These are phyloP conservation scores for Tamandua tetradactyla DNA, from an alignment of 2,797 vertebrate species.

Conservation along the genomic window DNA sequence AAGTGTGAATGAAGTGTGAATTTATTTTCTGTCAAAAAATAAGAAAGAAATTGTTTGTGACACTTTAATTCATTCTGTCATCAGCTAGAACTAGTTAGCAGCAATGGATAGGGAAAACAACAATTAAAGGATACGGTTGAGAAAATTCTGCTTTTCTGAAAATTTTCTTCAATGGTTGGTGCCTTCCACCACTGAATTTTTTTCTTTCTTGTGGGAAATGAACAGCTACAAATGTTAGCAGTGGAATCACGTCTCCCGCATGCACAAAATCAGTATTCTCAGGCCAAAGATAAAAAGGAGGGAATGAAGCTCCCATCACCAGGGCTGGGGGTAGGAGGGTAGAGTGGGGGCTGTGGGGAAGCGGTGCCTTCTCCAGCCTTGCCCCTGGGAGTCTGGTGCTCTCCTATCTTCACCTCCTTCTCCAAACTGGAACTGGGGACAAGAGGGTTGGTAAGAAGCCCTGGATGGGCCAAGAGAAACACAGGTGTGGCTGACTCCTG, in stretches of 20 bases:
- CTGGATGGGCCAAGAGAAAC: no score
- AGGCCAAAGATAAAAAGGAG: background rate
- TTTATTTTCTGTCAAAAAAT: background rate
- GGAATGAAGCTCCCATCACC: background rate
- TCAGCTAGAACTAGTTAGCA: background rate
- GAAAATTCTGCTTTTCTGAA: background rate
- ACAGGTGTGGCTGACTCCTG: no score
- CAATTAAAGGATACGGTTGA: background rate
- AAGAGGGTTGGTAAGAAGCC: background rate
- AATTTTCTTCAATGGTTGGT: background rate
- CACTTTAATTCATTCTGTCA: background rate
- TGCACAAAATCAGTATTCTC: background rate
- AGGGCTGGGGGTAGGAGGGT: accelerated
- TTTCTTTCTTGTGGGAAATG: background rate
- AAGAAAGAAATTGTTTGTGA: background rate
- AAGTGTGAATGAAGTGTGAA: no score
- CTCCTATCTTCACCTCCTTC: no score
- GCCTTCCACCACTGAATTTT: background rate
- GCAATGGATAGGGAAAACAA: background rate
- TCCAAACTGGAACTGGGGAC: background rate
- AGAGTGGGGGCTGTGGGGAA: background rate
- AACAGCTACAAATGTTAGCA: background rate
- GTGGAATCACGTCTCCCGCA: background rate
- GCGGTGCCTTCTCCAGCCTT: background rate
- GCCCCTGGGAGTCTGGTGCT: background rate